Base-by-base conservation (phyloP, 2,797 vertebrate genomes). In the Phoeniculus purpureus region DNA sequence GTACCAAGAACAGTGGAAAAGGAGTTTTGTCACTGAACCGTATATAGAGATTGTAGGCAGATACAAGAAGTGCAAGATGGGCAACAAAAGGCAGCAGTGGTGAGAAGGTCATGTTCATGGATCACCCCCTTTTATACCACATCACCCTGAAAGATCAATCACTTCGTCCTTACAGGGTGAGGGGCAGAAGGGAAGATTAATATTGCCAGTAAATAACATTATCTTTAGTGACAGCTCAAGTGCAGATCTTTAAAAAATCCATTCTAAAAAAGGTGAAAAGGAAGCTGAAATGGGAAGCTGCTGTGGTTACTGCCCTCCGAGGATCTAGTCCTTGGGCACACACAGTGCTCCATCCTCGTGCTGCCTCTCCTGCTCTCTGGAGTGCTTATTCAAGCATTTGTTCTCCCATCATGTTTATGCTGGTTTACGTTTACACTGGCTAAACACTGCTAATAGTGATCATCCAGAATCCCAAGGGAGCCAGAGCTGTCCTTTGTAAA, bases 51-150 rank as follows among this genome's bases (percentile, higher is more conserved):
- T 13, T 61, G 2, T 0, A 79, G 27, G 20, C 17, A 54, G 16
- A 16, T 4, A 5, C n/a, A 52, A 48, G 48, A 50, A 51, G 8
- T 14, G 29, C 5, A 67, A 51, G 19, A 45, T 34, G 37, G 31
- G 37, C 18, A 61, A 32, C 8, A 26, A 29, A 83, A 70, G 9
- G 15, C 29, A 43, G n/a, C 22, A 52, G 18, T 22, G 12, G 19
- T 45, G 31, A 66, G 54, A 64, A 84, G 26, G 9, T 21, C 0
- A 0, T 13, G 2, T 55, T 45, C 3, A 1, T n/a, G 29, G 16
- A 31, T 26, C 18, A 16, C 4, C 5, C 75, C 17, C 19, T 52
- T 34, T 62, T n/a, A n/a, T n/a, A n/a, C n/a, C n/a, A n/a, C n/a
- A n/a, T n/a, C 29, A 26, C 22, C 19, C 8, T 55, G 27, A 56